A percentile compares a stretch with the other conserved stretches of the same genome.
Evolutionary conservation across 1,140 invertebrate species (phyloP).

Genomic region (Drosophila sp.): DNA sequence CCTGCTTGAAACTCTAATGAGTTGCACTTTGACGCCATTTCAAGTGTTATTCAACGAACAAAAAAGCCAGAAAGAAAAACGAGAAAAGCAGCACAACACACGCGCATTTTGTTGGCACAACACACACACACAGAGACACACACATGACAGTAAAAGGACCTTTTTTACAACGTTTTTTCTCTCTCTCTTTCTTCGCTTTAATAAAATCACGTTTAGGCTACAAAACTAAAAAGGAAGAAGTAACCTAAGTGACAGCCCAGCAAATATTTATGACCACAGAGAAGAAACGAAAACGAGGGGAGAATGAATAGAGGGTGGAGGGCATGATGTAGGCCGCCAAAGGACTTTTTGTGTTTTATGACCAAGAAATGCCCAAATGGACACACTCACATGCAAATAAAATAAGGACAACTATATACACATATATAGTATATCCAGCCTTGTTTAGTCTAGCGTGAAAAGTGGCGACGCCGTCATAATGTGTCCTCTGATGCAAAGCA

Average conservation of each 20-base stretch:
- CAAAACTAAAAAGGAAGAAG: constrained; percentile 56
- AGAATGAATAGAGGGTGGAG: background rate
- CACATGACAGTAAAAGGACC: constrained; percentile 12
- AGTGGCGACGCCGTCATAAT: constrained; percentile 57
- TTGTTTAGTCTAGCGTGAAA: constrained; percentile 54
- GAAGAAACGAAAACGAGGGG: constrained; percentile 17
- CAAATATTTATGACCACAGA: constrained; percentile 55
- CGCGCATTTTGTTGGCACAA: constrained; percentile 14
- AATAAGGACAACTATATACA: constrained; percentile 57
- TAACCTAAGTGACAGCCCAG: constrained; percentile 38
- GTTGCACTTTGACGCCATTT: constrained; percentile 70
- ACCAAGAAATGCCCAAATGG: constrained; percentile 24
- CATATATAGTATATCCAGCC: constrained; percentile 30
- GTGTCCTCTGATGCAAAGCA: constrained; percentile 60
- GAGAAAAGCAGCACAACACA: constrained; percentile 14
- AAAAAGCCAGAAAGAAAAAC: background rate
- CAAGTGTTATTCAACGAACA: constrained; percentile 54
- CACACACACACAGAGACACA: background rate
- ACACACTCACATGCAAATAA: constrained; percentile 57
- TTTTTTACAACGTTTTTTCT: constrained; percentile 45
- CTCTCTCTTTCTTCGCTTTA: constrained; percentile 31
- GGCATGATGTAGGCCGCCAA: constrained; percentile 42
- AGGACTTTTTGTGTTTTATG: constrained; percentile 59
- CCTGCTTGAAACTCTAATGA: constrained; percentile 61
- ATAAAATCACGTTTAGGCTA: constrained; percentile 64